Evolutionary conservation across 2,888 invertebrate species (phyloP).

Genomic region (Acheta domesticus): DNA sequence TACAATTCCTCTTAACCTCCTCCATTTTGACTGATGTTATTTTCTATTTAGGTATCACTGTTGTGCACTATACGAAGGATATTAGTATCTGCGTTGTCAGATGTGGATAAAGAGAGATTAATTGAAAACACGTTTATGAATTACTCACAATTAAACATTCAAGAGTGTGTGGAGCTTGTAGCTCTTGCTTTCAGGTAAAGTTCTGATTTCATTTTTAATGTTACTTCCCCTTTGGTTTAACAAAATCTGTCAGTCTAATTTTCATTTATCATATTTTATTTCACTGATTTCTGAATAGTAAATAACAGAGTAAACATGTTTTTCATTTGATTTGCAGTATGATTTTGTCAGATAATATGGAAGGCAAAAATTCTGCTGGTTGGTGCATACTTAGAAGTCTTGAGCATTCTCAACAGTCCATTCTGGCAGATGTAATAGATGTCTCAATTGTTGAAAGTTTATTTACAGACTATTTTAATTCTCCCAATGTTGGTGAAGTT

Average conservation of each 20-base stretch:
- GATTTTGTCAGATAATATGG: not conserved
- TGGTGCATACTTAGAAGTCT: not conserved
- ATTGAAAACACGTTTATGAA: not conserved
- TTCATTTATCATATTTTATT: too few relatives aligned
- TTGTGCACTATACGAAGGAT: not conserved
- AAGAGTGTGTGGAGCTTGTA: slow-evolving; percentile 3
- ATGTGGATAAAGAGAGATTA: slow-evolving; percentile 1
- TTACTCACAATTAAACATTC: not conserved
- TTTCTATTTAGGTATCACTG: slow-evolving; percentile 2
- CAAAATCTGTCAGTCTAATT: too few relatives aligned
- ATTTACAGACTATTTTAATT: not conserved
- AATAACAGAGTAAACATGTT: too few relatives aligned
- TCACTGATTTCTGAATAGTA: too few relatives aligned
- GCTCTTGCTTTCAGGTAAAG: not conserved
- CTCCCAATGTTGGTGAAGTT: slow-evolving; percentile 19
- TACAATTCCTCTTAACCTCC: too few relatives aligned
- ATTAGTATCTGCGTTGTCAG: not conserved
- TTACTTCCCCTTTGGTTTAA: too few relatives aligned
- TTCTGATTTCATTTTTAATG: too few relatives aligned
- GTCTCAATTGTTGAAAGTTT: not conserved
- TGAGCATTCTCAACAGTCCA: not conserved
- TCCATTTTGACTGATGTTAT: not conserved
- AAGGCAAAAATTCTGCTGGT: not conserved
- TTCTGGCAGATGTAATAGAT: slow-evolving; percentile 11
- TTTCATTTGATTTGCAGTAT: not conserved